phyloP scores from a whole-genome alignment of 2,888 invertebrate species.

The Blastobasis lacticolella region DNA sequence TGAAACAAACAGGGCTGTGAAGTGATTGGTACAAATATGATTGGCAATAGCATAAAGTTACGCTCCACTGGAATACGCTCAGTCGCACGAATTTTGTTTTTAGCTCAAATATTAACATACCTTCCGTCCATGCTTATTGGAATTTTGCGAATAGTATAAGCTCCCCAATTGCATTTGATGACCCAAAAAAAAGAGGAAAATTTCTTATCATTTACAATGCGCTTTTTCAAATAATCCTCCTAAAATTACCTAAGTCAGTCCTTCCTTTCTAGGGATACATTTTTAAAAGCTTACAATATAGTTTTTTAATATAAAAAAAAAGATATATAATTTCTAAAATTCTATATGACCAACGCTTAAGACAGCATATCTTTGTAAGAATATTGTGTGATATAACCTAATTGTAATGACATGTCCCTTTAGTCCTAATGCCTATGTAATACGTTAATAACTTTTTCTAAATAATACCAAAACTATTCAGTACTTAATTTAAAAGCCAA shows the following conservation, averaged over 20 bases:
- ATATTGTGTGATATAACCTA: conserved; percentile 71
- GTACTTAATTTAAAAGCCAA: conserved; percentile 65
- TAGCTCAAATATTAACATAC: conserved; percentile 57
- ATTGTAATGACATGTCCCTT: conserved; percentile 56
- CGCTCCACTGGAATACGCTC: conserved; percentile 30
- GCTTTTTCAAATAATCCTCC: too few species aligned
- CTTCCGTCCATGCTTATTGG: conserved; percentile 65
- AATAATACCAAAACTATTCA: conserved; percentile 58
- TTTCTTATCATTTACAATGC: conserved; percentile 10
- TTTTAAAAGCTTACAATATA: conserved; percentile 5
- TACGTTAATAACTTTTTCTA: conserved; percentile 37
- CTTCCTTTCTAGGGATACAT: background rate
- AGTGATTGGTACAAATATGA: conserved; percentile 2
- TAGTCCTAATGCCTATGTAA: conserved; percentile 46
- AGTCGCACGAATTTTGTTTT: conserved; percentile 25
- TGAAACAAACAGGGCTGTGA: conserved; percentile 46
- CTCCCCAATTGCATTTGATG: conserved; percentile 42
- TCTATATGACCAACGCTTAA: conserved; percentile 67
- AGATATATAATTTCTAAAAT: conserved; percentile 39
- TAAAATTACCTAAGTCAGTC: background rate
- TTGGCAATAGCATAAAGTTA: conserved; percentile 18
- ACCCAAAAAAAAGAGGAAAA: conserved; percentile 20
- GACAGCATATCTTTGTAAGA: conserved; percentile 70
- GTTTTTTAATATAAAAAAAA: conserved; percentile 6
- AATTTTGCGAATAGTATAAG: conserved; percentile 58